Conservation (phyloP, 2,888 invertebrate genomes). For the Spatulosminthurus flaviceps region DNA sequence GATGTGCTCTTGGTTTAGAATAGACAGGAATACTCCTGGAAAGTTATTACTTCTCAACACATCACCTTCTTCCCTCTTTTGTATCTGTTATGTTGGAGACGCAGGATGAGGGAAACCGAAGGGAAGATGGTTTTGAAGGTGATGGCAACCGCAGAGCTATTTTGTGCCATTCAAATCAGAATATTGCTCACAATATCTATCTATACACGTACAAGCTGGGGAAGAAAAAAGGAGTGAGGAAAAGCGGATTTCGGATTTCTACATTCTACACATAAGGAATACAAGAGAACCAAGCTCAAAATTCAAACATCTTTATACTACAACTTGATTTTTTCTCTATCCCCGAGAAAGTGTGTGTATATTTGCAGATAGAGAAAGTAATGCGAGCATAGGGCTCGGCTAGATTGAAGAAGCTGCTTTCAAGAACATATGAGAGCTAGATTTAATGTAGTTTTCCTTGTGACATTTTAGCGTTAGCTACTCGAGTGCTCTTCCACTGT, state of each 20-base stretch:
- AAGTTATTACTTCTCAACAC: constrained; percentile 1
- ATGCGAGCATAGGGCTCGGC: too few relatives aligned
- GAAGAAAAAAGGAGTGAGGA: not conserved
- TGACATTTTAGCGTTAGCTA: not conserved
- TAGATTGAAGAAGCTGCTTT: not conserved
- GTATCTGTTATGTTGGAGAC: not conserved
- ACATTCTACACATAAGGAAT: not conserved
- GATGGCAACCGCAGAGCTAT: not conserved
- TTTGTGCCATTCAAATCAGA: not conserved
- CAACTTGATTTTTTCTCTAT: not conserved
- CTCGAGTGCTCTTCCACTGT: not conserved
- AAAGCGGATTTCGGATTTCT: not conserved
- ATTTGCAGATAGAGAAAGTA: not conserved
- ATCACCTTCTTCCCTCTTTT: not conserved
- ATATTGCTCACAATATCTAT: not conserved
- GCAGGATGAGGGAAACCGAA: not conserved
- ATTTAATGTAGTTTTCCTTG: not conserved
- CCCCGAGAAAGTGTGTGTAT: not conserved
- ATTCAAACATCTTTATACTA: not conserved
- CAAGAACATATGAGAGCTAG: not conserved
- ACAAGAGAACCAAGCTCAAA: not conserved
- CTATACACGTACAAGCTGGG: too few relatives aligned
- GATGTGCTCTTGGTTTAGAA: too few relatives aligned
- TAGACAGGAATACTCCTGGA: not conserved
- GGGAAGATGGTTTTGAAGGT: not conserved